phyloP scores from a whole-genome alignment of 1,140 invertebrate genomes.

The Listronotus oregonensis region DNA sequence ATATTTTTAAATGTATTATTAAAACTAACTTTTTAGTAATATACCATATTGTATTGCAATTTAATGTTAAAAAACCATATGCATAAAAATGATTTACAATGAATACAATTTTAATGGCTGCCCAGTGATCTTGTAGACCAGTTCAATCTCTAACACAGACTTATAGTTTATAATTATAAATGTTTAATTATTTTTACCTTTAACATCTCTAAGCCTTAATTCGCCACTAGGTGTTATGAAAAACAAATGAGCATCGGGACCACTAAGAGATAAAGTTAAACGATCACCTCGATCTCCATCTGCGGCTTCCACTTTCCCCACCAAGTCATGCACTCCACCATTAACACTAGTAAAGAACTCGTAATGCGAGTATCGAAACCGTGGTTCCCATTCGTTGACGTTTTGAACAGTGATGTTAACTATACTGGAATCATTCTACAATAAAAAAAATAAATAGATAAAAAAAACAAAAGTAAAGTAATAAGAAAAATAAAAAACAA shows the following conservation, averaged over 20 bases:
- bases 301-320: slow-evolving; percentile 74
- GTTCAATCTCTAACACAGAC: too few species aligned
- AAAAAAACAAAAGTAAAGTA: neutral
- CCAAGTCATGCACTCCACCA: slow-evolving; percentile 57
- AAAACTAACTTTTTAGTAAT: too few species aligned
- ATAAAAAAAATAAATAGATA: slow-evolving; percentile 5
- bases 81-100: too few species aligned
- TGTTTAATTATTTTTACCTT: too few species aligned
- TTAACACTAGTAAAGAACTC: slow-evolving; percentile 71
- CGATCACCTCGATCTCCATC: slow-evolving; percentile 81
- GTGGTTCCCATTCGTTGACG: slow-evolving; percentile 91
- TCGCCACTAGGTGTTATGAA: slow-evolving; percentile 50
- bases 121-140: too few species aligned
- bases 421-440: slow-evolving; percentile 73
- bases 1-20: too few species aligned
- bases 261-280: slow-evolving; percentile 71
- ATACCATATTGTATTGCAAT: too few species aligned
- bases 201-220: slow-evolving; percentile 37
- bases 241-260: slow-evolving; percentile 65
- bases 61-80: too few species aligned
- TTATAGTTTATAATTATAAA: too few species aligned
- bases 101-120: too few species aligned
- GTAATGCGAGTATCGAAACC: slow-evolving; percentile 85
- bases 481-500: too few species aligned
- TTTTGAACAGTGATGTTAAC: slow-evolving; percentile 82